phyloP scores from a whole-genome alignment of 2,113 vertebrate genomes.

The Albula goreensis region DNA sequence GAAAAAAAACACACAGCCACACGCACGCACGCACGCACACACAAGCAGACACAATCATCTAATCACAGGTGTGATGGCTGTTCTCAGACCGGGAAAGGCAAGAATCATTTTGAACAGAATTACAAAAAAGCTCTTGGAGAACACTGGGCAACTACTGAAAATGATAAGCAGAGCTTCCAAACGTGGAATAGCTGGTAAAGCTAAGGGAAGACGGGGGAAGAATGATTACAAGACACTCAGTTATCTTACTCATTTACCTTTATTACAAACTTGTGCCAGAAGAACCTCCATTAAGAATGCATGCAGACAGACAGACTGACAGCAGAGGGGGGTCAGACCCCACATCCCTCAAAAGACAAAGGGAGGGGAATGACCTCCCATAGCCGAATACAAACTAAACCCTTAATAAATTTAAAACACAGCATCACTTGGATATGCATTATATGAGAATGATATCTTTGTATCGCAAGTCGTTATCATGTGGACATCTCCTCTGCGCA shows the following conservation, averaged over 20 bases:
- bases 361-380: not conserved
- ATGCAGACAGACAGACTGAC: not conserved
- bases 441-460: too few relatives aligned
- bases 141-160: too few relatives aligned
- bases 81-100: too few relatives aligned
- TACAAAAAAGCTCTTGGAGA: too few relatives aligned
- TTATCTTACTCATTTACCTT: not conserved
- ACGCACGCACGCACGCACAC: too few relatives aligned
- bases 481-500: not conserved
- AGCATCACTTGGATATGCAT: too few relatives aligned
- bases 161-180: too few relatives aligned
- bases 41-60: too few relatives aligned
- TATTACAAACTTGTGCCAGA: not conserved
- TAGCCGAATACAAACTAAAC: not conserved
- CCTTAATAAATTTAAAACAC: not conserved
- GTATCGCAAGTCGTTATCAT: not conserved
- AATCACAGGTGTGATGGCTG: too few relatives aligned
- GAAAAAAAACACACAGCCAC: too few relatives aligned
- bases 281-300: not conserved
- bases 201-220: not conserved
- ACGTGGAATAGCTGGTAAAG: too few relatives aligned
- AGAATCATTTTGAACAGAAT: too few relatives aligned
- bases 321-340: not conserved
- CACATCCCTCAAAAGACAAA: not conserved
- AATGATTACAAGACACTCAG: not conserved